Evolutionary conservation across 2,888 invertebrate genomes (phyloP), one percentile per base, ranked within the genome.

Genomic region (Phyto melanocephala): DNA sequence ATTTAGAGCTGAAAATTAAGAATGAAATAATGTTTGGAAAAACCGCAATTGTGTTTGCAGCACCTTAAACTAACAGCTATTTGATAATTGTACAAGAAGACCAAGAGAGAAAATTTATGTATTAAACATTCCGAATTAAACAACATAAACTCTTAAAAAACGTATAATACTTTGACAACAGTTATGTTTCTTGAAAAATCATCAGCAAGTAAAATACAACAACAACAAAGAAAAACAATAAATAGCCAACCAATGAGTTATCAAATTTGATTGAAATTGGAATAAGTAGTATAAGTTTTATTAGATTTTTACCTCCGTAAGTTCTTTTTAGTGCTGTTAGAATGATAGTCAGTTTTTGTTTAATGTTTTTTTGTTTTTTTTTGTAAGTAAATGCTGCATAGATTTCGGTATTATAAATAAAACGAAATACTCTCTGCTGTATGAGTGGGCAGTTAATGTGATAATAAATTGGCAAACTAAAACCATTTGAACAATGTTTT

Each of bases 371-470:
- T 28, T 28, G 11, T 11, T 47, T 47, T 47, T 45, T 45, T 0
- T 17, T 45, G n/a, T 47, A 62, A 79, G 56, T 47, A 42, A 63
- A 62, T 40, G 54, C 40, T 56, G 65, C 40, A 24, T 65, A 37
- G 58, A 35, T 58, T 76, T 47, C n/a, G 15, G 13, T 71, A 60
- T 71, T 45, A 15, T 17, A 45, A 45, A 40, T 56, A 37, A 45
- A 40, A 40, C 40, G 4, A 67, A 52, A 33, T 35, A 5, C 33
- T 52, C 6, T 20, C 37, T 47, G 10, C 13, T 33, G 35, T 56
- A 35, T 56, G 71, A 71, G 82, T 75, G 75, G 82, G 82, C 71
- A 79, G 79, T 82, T 67, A 82, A 79, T 79, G 71, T 45, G 79
- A 71, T 79, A 79, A 79, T 79, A 82, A 82, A 76, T 76, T 75